These are phyloP conservation scores for Neogale vison DNA, from an alignment of 2,113 vertebrate species.

Conservation along the genomic window DNA sequence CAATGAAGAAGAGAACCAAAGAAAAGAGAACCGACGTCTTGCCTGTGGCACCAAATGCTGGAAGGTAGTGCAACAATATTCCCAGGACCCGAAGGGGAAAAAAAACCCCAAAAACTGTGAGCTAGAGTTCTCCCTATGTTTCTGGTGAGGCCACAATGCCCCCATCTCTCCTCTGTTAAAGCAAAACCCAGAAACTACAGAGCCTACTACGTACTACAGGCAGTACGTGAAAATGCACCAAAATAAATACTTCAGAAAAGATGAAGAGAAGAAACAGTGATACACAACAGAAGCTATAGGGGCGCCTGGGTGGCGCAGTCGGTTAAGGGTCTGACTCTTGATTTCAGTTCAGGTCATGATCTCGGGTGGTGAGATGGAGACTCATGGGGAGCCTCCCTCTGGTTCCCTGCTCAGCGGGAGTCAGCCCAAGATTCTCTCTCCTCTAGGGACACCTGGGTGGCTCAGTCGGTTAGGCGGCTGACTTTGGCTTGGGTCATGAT, in stretches of 20 bases:
- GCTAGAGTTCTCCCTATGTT: neutral
- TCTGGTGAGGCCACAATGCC: too few relatives aligned
- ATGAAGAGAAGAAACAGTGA: neutral
- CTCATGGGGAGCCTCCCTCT: too few relatives aligned
- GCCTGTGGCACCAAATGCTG: neutral
- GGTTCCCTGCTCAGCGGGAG: too few relatives aligned
- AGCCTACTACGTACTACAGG: neutral
- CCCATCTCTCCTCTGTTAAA: neutral
- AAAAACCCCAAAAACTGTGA: neutral
- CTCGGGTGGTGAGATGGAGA: too few relatives aligned
- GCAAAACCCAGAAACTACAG: neutral
- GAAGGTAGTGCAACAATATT: neutral
- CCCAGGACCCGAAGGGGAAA: neutral
- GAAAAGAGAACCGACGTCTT: neutral
- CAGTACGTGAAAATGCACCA: neutral
- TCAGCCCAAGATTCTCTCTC: too few relatives aligned
- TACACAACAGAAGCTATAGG: neutral
- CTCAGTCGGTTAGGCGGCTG: too few relatives aligned
- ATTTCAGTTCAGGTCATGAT: neutral
- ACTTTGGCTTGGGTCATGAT: too few relatives aligned
- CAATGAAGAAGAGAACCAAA: neutral
- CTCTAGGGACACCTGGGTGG: too few relatives aligned
- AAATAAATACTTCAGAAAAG: neutral
- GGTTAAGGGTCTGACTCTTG: neutral
- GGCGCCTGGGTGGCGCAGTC: neutral